Percentiles rank a stretch among this genome's conserved stretches.
Evolutionary conservation across 2,797 vertebrate species (phyloP).

Genomic region (Natrix natrix): DNA sequence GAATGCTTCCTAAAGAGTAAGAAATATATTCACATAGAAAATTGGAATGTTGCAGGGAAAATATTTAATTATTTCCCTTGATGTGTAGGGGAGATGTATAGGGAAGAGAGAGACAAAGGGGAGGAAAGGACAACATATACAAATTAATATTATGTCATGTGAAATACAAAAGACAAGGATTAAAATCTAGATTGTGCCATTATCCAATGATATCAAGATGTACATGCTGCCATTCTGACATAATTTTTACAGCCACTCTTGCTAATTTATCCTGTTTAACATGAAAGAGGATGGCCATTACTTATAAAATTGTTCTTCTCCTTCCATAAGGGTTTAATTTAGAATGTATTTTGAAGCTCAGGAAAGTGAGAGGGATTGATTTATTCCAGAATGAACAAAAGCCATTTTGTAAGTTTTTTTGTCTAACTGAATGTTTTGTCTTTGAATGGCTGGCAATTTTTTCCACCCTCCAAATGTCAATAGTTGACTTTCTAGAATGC

Average conservation of each 20-base stretch:
- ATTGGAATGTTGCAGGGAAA: neutral
- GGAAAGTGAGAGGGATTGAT: slow-evolving; percentile 49
- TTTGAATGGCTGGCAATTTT: slow-evolving; percentile 23
- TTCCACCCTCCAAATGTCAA: slow-evolving; percentile 24
- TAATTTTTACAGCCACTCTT: neutral
- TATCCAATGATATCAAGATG: neutral
- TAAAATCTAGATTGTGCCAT: neutral
- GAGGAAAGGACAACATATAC: neutral
- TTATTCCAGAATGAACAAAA: slow-evolving; percentile 40
- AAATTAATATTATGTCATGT: neutral
- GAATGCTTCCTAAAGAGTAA: neutral
- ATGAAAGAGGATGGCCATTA: neutral
- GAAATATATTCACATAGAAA: neutral
- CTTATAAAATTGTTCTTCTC: slow-evolving; percentile 29
- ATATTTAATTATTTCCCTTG: neutral
- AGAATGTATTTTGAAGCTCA: slow-evolving; percentile 34
- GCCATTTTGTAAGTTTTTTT: slow-evolving; percentile 42
- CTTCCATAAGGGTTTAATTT: neutral
- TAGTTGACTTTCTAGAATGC: slow-evolving; percentile 7
- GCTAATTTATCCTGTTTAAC: neutral
- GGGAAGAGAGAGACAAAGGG: neutral
- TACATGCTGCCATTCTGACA: neutral
- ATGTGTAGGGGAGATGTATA: neutral
- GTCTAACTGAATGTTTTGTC: slow-evolving; percentile 25
- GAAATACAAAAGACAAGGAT: neutral